phyloP scores from a whole-genome alignment of 2,113 vertebrate genomes.

The Amia ocellicauda region DNA sequence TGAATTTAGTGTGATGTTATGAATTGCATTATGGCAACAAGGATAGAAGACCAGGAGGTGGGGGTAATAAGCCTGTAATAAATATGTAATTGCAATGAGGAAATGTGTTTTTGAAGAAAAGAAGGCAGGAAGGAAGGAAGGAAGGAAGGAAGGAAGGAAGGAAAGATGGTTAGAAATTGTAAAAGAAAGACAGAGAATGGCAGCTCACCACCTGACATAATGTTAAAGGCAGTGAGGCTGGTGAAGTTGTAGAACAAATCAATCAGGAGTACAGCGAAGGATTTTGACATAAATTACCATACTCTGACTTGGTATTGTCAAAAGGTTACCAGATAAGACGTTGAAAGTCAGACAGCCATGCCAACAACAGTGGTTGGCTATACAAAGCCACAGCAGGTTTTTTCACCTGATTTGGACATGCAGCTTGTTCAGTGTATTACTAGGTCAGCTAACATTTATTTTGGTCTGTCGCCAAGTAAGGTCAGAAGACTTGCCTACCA shows the following conservation, averaged over 20 bases:
- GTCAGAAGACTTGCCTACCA: slow-evolving; percentile 17
- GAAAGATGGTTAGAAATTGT: slow-evolving; percentile 2
- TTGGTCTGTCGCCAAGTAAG: slow-evolving; percentile 6
- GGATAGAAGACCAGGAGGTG: too few species aligned
- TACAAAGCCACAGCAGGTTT: slow-evolving; percentile 6
- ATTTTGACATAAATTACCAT: slow-evolving; percentile 20
- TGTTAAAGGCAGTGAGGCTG: slow-evolving; percentile 21
- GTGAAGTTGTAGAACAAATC: slow-evolving; percentile 12
- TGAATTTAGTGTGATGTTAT: too few species aligned
- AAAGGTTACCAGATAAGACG: too few species aligned
- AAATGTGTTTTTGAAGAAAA: too few species aligned
- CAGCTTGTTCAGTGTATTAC: slow-evolving; percentile 13
- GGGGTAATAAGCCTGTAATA: too few species aligned
- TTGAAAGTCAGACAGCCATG: too few species aligned
- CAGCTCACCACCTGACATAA: slow-evolving; percentile 2
- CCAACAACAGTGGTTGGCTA: slow-evolving; percentile 13
- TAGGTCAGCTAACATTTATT: slow-evolving; percentile 14
- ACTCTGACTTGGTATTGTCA: slow-evolving; percentile 20
- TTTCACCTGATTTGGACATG: slow-evolving; percentile 19
- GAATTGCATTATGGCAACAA: too few species aligned
- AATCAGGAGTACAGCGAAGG: slow-evolving; percentile 13
- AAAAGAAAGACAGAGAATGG: slow-evolving; percentile 12
- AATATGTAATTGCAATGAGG: too few species aligned
- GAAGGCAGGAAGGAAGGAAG: too few species aligned
- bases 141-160: too few species aligned